Base-by-base conservation (phyloP, 1,140 invertebrate species). In the Anagrus nilaparvatae region DNA sequence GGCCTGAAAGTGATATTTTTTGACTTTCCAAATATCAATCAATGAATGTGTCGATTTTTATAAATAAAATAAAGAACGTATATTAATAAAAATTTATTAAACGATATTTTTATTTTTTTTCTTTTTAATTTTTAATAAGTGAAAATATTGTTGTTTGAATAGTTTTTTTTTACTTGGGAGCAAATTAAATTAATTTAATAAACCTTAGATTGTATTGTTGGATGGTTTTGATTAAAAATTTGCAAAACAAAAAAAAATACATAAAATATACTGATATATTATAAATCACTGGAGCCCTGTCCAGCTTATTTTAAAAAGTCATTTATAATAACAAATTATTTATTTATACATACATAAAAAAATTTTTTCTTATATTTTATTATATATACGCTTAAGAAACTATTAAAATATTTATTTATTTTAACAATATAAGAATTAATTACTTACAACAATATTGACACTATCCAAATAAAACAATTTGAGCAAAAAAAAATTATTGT, bases 221-320 rank as follows among this genome's bases (percentile, higher is more conserved):
- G 65, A 67, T 62, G 65, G 63, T 64, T 64, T 65, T 52, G 63
- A 54, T 65, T 67, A 60, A 58, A 64, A 64, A 58, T 57, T 66
- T 61, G 55, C 60, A 67, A 56, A 64, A 66, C 66, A 66, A 49
- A 53, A 61, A 56, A 53, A 60, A 60, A 61, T 56, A 61, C 60
- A 61, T 55, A 65, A 53, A 60, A 60, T 65, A 64, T 67, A 67
- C 60, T 65, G 56, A 62, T 63, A 58, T 55, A 60, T 56, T 55
- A 55, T 58, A 54, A 56, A 59, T 57, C 50, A 51, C 60, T 62
- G 59, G 58, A 63, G 48, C 48, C 51, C 54, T 59, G 54, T 52
- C 59, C 60, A 61, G 56, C 49, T 59, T 53, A n/a, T n/a, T n/a
- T n/a, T n/a, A n/a, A n/a, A 53, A 61, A 59, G 50, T 65, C 52